Evolutionary conservation across 2,113 vertebrate species (phyloP), one percentile per base, ranked within the genome.

Genomic region (Formicarius rufipectus): DNA sequence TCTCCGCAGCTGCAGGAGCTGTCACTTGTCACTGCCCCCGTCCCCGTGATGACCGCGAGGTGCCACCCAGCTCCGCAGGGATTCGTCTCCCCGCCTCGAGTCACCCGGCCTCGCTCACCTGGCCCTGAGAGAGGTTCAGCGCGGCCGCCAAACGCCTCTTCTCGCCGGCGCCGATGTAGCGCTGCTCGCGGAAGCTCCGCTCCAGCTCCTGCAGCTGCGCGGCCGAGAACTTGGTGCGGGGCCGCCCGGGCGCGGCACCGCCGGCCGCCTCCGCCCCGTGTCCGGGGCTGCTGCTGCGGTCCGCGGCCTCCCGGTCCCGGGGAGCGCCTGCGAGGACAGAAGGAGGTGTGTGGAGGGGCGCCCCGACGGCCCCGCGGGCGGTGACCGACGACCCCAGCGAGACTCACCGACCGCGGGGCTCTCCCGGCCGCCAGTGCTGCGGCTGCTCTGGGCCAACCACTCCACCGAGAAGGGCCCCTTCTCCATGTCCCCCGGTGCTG

Each of bases 371-470:
- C 37, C 66, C 33, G 24, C 71, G n/a, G 55, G 30, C 37, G 5
- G 24, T n/a, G 35, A 4, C 40, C 24, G 42, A 21, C 22, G n/a
- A 22, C 14, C 58, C 10, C 58, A 10, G 58, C 58, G n/a, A 18
- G 1, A 59, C 14, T 6, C 60, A 1, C 23, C 1, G 45, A 6
- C 20, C 28, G 45, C 45, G 12, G 60, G 39, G n/a, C 9, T 35
- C 24, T 35, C 33, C 25, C 1, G 18, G 30, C 23, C 9, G 28
- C 35, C 22, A 39, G 14, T 2, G 37, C 69, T 33, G 21, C 67
- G n/a, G 87, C 98, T 98, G 97, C 98, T 99, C 95, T 97, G 98
- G 5, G 98, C 98, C 64, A 99, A 95, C 98, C 99, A 99, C 95
- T 98, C 98, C 82, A 98, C 98, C 3, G 99, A 98, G 83, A 98